Base-by-base conservation (phyloP, 2,797 vertebrate species). In the Linurgus olivaceus region DNA sequence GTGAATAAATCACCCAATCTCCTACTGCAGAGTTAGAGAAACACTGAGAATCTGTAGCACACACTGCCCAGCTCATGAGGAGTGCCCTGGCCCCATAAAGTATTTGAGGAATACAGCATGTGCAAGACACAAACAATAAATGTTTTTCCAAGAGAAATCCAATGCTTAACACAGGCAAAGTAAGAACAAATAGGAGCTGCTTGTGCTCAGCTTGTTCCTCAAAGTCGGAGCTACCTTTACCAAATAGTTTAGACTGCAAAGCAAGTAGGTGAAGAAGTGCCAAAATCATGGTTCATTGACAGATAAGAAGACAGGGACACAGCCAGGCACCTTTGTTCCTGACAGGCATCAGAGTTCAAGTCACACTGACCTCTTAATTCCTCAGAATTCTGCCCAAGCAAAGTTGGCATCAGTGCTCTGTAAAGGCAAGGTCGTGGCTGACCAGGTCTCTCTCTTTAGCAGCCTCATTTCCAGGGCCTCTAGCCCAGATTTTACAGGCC, bases 101-200 rank as follows among this genome's bases (percentile, higher is more conserved):
- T 26, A 50, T 6, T 40, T 55, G 59, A 47, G 47, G 47, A 74
- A 70, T 7, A 23, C 52, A 71, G 26, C 16, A 31, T 3, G 6
- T n/a, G 31, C 57, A 85, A 89, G 57, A 70, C 26, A 55, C 23
- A 57, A 74, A 35, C 18, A 83, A 24, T n/a, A 54, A 47, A 38
- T 24, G 28, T 5, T 71, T 65, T 77, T 73, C 65, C 50, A 70
- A 67, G 59, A 63, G n/a, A 88, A 89, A 94, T 37, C 42, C 29
- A 61, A 7, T 8, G 19, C 20, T 77, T 63, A 66, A 74, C 11
- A 24, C 9, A 54, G 9, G 33, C 20, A 75, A 81, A 78, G 11
- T 28, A 59, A 44, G 14, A 85, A 55, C 17, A 70, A 52, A 71
- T 8, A 88, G 44, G 28, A 91, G 12, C 28, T 90, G 35, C 50